A percentile compares a stretch with the other conserved stretches of the same genome.
These are phyloP conservation scores for Protula sp. DNA, from an alignment of 2,888 invertebrate species.

Conservation along the genomic window DNA sequence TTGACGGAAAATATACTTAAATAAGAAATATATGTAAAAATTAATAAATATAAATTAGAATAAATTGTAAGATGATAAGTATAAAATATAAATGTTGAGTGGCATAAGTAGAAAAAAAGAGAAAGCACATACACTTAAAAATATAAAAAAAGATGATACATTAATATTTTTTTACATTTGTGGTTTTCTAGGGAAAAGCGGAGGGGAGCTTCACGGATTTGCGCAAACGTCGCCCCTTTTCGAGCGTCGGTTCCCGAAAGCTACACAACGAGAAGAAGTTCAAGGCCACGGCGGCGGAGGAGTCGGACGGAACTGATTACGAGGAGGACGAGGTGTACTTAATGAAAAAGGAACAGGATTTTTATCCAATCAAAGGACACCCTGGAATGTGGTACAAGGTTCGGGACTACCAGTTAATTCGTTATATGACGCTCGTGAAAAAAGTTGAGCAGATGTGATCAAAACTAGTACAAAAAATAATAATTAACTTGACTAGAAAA, in stretches of 20 bases:
- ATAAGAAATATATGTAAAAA: too few species aligned
- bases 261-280: constrained; percentile 34
- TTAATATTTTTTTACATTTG: neutral
- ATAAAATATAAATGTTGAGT: too few species aligned
- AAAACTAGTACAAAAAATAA: too few species aligned
- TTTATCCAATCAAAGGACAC: constrained; percentile 41
- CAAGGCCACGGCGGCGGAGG: constrained; percentile 31
- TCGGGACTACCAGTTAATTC: neutral
- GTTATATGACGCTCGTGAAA: neutral
- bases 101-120: too few species aligned
- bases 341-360: constrained; percentile 35
- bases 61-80: too few species aligned
- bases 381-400: constrained; percentile 50
- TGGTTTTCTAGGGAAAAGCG: neutral
- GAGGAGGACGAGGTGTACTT: constrained; percentile 27
- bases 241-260: constrained; percentile 33
- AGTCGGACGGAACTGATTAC: constrained; percentile 27
- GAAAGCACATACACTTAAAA: neutral
- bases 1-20: too few species aligned
- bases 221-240: constrained; percentile 21
- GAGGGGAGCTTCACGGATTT: neutral
- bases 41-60: too few species aligned
- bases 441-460: too few species aligned
- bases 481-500: too few species aligned
- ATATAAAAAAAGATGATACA: neutral